Evolutionary conservation across 2,113 vertebrate genomes (phyloP).

Genomic region (Puffinus mauretanicus): DNA sequence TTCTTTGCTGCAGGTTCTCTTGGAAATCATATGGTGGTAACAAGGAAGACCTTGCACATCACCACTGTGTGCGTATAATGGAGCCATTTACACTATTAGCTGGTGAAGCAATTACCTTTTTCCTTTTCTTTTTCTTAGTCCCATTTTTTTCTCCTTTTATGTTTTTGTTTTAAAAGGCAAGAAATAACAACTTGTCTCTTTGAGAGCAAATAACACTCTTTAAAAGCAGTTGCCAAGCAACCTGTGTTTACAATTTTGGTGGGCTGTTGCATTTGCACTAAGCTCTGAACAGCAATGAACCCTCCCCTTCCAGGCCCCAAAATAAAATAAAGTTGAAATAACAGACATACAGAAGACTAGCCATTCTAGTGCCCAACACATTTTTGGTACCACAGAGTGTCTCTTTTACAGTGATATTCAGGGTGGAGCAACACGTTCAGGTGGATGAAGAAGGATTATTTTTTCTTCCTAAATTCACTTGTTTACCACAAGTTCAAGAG

Average conservation of each 20-base stretch:
- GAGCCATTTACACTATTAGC: not conserved
- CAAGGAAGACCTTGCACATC: not conserved
- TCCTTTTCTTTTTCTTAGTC: not conserved
- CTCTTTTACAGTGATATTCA: not conserved
- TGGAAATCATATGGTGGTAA: not conserved
- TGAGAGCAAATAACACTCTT: slow-evolving; percentile 73
- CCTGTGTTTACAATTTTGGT: slow-evolving; percentile 71
- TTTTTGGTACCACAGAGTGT: not conserved
- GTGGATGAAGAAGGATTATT: not conserved
- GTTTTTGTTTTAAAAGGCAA: slow-evolving; percentile 73
- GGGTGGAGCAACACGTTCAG: not conserved
- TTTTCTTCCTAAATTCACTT: not conserved
- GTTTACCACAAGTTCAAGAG: slow-evolving; percentile 8
- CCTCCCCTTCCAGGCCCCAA: not conserved
- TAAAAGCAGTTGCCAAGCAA: slow-evolving; percentile 79
- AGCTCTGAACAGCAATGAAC: slow-evolving; percentile 55
- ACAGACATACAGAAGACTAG: not conserved
- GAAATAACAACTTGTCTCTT: slow-evolving; percentile 71
- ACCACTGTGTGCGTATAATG: not conserved
- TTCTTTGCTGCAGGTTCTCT: not conserved
- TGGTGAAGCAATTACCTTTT: not conserved
- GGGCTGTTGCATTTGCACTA: slow-evolving; percentile 63
- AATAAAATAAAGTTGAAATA: slow-evolving; percentile 19
- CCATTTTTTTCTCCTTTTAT: not conserved
- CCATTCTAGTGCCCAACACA: not conserved